phyloP scores from a whole-genome alignment of 2,888 invertebrate genomes.

The Torymus auratus region DNA sequence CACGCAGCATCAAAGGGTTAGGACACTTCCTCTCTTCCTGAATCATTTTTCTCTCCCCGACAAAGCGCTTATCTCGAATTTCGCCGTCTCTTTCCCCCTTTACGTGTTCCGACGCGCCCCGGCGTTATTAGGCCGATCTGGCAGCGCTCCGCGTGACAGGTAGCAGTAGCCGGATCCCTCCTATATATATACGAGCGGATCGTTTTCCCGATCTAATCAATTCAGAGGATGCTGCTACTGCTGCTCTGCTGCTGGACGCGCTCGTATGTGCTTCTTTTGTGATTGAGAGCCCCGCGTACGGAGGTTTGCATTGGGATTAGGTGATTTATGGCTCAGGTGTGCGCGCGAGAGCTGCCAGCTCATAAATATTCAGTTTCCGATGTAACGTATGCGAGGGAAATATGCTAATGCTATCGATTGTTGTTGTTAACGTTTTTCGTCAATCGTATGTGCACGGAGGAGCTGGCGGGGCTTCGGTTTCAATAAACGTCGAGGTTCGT shows the following conservation, averaged over 20 bases:
- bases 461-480: too few species aligned
- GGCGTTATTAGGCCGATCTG: slow-evolving; percentile 58
- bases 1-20: slow-evolving; percentile 45
- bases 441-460: too few species aligned
- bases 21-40: slow-evolving; percentile 46
- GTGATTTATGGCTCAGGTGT: slow-evolving; percentile 47
- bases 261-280: slow-evolving; percentile 17
- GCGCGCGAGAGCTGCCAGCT: not conserved
- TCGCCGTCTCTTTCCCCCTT: slow-evolving; percentile 44
- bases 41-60: slow-evolving; percentile 30
- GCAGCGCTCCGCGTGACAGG: slow-evolving; percentile 35
- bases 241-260: slow-evolving; percentile 5
- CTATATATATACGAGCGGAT: slow-evolving; percentile 50
- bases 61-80: slow-evolving; percentile 65
- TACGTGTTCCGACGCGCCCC: slow-evolving; percentile 1
- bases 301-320: slow-evolving; percentile 32
- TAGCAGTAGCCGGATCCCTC: slow-evolving; percentile 26
- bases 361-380: slow-evolving; percentile 56
- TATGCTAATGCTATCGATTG: not conserved
- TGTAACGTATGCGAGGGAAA: slow-evolving; percentile 10
- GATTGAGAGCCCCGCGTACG: slow-evolving; percentile 12
- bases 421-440: too few species aligned
- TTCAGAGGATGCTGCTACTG: slow-evolving; percentile 17
- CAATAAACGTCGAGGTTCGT: too few species aligned
- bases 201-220: slow-evolving; percentile 56